Percentiles rank a stretch among this genome's conserved stretches.
Evolutionary conservation across 2,113 vertebrate genomes (phyloP).

Genomic region (Gymnocephalus cernua): DNA sequence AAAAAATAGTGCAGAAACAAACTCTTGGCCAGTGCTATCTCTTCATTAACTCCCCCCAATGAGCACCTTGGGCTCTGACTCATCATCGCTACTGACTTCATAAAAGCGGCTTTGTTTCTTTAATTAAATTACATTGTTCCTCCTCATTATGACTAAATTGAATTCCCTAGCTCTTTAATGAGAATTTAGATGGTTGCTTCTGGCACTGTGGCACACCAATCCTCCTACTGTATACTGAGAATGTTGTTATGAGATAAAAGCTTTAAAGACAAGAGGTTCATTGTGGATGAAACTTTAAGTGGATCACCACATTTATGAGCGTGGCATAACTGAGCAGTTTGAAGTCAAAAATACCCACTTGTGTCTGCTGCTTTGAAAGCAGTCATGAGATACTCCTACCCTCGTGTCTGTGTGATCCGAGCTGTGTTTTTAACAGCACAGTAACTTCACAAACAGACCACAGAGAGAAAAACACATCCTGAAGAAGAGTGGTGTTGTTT

Average conservation of each 20-base stretch:
- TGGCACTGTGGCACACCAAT: conserved; percentile 7
- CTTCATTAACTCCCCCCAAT: conserved; percentile 23
- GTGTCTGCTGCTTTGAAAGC: conserved; percentile 52
- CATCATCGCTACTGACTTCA: conserved; percentile 16
- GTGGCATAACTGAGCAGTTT: conserved; percentile 37
- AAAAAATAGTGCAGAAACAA: no score
- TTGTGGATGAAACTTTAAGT: conserved; percentile 49
- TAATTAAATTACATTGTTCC: conserved; percentile 46
- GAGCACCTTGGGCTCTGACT: conserved; percentile 28
- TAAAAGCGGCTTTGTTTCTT: conserved; percentile 39
- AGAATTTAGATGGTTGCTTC: conserved; percentile 31
- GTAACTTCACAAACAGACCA: conserved; percentile 16
- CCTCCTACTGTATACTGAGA: not conserved
- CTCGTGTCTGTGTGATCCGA: conserved; percentile 43
- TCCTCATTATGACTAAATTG: conserved; percentile 35
- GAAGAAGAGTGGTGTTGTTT: not conserved
- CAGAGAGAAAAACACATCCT: conserved; percentile 2
- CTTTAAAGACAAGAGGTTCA: conserved; percentile 45
- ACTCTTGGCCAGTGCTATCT: conserved; percentile 3
- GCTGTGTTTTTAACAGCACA: conserved; percentile 7
- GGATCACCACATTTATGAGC: conserved; percentile 38
- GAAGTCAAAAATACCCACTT: conserved; percentile 57
- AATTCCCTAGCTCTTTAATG: conserved; percentile 36
- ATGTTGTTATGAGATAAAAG: conserved; percentile 28
- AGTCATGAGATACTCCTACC: conserved; percentile 67